Conservation (phyloP, 53 echinoderm and acorn worm genomes). For the Glandiceps talaboti region DNA sequence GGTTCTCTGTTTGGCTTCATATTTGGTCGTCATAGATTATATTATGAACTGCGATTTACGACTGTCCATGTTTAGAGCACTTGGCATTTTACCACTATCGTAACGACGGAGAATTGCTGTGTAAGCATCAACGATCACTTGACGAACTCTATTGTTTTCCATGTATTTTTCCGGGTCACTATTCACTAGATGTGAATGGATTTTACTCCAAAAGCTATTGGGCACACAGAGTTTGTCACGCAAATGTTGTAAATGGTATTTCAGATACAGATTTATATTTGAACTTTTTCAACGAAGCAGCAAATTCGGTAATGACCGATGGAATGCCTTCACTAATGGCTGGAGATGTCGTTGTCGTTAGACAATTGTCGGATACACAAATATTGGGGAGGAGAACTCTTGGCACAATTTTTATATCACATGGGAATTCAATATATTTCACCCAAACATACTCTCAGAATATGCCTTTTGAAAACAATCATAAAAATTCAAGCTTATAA, state of each 20-base stretch:
- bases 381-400: not conserved
- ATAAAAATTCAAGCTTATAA: not conserved
- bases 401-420: not conserved
- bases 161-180: no score
- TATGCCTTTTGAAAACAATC: not conserved
- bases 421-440: not conserved
- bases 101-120: no score
- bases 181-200: no score
- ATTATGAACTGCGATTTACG: no score
- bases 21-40: no score
- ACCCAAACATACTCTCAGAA: not conserved
- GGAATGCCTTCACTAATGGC: not conserved
- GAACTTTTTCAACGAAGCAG: slow-evolving; percentile 1
- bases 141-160: no score
- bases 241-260: not conserved
- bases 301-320: not conserved
- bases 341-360: not conserved
- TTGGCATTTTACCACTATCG: no score
- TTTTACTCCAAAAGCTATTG: no score
- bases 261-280: not conserved
- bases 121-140: no score
- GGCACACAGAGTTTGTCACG: not conserved
- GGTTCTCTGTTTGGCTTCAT: no score
- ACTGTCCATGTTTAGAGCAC: no score
- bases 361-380: not conserved